Conservation (phyloP, 2,888 invertebrate species). For the Aricia artaxerxes region DNA sequence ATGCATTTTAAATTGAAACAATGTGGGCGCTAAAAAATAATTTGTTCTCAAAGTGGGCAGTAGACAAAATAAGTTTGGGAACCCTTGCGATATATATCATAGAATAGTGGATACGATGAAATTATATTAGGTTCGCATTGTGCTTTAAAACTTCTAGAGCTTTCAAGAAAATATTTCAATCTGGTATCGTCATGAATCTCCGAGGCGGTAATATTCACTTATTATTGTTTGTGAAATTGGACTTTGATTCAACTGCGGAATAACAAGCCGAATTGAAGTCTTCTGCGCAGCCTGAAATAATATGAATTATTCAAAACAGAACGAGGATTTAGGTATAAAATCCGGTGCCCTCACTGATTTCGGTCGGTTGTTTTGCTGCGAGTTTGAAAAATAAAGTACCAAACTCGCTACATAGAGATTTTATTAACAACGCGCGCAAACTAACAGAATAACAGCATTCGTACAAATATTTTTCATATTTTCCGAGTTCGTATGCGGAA, state of each 20-base stretch:
- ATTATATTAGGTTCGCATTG: background rate
- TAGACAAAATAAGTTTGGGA: no score
- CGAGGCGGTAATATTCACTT: background rate
- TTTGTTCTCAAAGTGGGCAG: no score
- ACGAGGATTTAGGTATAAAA: slow-evolving; percentile 11
- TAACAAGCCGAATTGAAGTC: background rate
- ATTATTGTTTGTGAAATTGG: slow-evolving; percentile 2
- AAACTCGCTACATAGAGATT: background rate
- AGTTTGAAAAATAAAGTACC: background rate
- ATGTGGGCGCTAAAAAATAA: no score
- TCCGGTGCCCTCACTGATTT: background rate
- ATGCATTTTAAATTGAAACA: no score
- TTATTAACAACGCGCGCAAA: slow-evolving; percentile 13
- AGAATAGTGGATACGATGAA: no score
- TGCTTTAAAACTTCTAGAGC: background rate
- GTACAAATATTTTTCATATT: background rate
- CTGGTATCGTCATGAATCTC: background rate
- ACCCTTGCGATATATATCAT: no score
- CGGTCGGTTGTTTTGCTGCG: background rate
- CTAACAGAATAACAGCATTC: background rate
- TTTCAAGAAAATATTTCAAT: background rate
- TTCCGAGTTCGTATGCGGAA: slow-evolving; percentile 6
- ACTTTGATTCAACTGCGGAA: background rate
- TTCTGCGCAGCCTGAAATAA: background rate
- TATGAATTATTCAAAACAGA: slow-evolving; percentile 14